Evolutionary conservation across 2,797 vertebrate genomes (phyloP).

Genomic region (Vultur gryphus): DNA sequence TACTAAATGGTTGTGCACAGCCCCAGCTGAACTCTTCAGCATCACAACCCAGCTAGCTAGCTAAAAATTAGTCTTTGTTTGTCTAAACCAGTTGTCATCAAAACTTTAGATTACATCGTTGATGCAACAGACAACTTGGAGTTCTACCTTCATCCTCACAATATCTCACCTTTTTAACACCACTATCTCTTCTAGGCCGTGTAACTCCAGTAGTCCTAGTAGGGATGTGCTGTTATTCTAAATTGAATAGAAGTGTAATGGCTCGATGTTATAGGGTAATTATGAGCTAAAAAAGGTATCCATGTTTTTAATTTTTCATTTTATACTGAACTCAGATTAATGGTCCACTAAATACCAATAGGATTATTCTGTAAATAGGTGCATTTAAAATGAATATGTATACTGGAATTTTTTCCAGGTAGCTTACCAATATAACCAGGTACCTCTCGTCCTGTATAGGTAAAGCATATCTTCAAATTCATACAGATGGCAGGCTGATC

Average conservation of each 20-base stretch:
- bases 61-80: not conserved
- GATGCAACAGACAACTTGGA: not conserved
- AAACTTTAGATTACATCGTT: not conserved
- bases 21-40: not conserved
- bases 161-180: not conserved
- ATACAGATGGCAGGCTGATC: slow-evolving; percentile 81
- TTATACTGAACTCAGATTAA: not conserved
- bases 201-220: not conserved
- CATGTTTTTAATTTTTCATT: not conserved
- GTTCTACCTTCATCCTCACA: not conserved
- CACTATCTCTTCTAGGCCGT: not conserved
- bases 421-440: slow-evolving; percentile 84
- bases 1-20: not conserved
- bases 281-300: not conserved
- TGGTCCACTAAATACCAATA: not conserved
- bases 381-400: not conserved
- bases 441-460: slow-evolving; percentile 80
- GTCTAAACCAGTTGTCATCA: not conserved
- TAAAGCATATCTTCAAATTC: slow-evolving; percentile 86
- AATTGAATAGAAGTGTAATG: not conserved
- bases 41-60: not conserved
- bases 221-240: not conserved
- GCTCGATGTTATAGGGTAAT: not conserved
- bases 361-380: not conserved
- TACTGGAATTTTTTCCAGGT: not conserved